Conservation (phyloP, 2,888 invertebrate genomes). For the Gymnosoma rotundatum region DNA sequence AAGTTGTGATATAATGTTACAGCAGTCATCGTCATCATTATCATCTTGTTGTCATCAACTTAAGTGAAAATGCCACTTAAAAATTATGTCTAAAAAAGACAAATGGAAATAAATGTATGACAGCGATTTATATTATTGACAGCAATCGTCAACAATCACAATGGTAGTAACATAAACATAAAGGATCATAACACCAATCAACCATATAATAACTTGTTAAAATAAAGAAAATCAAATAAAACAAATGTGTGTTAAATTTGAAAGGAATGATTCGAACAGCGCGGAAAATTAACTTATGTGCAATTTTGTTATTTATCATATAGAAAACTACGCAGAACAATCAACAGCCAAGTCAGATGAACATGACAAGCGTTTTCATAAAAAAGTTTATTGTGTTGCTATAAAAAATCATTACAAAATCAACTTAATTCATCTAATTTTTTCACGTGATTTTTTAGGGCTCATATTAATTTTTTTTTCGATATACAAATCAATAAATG, state of each 20-base stretch:
- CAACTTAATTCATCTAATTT: too few species aligned
- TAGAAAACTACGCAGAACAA: too few species aligned
- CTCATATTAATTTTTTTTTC: too few species aligned
- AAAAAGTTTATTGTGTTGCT: too few species aligned
- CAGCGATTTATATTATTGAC: slow-evolving; percentile 66
- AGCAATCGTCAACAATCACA: slow-evolving; percentile 47
- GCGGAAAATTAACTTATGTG: neutral
- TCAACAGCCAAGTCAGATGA: too few species aligned
- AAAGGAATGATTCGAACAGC: slow-evolving; percentile 31
- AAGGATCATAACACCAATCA: slow-evolving; percentile 55
- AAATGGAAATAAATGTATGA: slow-evolving; percentile 32
- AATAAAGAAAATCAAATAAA: slow-evolving; percentile 43
- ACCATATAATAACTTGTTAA: slow-evolving; percentile 41
- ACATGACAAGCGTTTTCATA: too few species aligned
- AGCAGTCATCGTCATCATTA: slow-evolving; percentile 40
- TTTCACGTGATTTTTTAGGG: too few species aligned
- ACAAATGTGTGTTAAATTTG: slow-evolving; percentile 13
- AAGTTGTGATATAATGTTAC: slow-evolving; percentile 52
- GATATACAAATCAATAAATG: too few species aligned
- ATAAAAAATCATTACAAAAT: too few species aligned
- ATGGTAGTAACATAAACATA: slow-evolving; percentile 48
- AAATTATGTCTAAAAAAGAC: slow-evolving; percentile 31
- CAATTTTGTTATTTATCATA: too few species aligned
- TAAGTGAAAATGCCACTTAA: slow-evolving; percentile 69
- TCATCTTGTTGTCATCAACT: slow-evolving; percentile 68